Evolutionary conservation across 2,113 vertebrate genomes (phyloP), one percentile per base, ranked within the genome.

Genomic region (Elephantulus edwardii): DNA sequence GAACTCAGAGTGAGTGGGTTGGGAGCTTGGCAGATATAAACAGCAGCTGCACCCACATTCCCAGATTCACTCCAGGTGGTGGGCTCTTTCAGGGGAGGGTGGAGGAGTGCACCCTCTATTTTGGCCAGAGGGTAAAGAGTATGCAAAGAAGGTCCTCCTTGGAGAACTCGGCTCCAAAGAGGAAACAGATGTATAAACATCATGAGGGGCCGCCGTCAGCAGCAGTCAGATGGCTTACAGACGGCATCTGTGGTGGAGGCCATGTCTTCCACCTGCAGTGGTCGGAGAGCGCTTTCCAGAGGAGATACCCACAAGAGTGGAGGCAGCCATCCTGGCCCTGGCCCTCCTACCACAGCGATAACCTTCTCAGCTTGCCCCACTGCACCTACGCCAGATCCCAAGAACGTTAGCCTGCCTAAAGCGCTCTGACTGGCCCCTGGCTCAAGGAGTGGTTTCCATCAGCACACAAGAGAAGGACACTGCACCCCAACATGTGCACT

Each of bases 401-500:
- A 22, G 24, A 83, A 66, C 16, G n/a, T 20, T n/a, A 28, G 30
- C 5, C 4, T 13, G 11, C 1, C 62, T 46, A 64, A 14, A 38
- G 70, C n/a, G n/a, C 44, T 60, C 44, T 20, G 46, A 35, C 38
- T 2, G 28, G 26, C 4, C 40, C 40, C 81, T 20, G 16, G 20
- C 17, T 52, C 90, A 14, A 28, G 35, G 17, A 35, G 46, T n/a
- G 30, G 30, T 17, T 35, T 5, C 54, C 58, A 79, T 46, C 11
- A 8, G 12, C 0, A 0, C 35, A 5, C 0, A 26, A 46, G 42
- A 42, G 42, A n/a, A 50, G 90, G 75, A 30, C 42, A n/a, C 54
- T 0, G 0, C 35, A 5, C 40, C n/a, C 83, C 38, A 4, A 2
- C 3, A 2, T 2, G 42, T 3, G 12, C 24, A 26, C 26, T 7